Evolutionary conservation across 2,797 vertebrate genomes (phyloP).

Genomic region (Pangasius macronema): DNA sequence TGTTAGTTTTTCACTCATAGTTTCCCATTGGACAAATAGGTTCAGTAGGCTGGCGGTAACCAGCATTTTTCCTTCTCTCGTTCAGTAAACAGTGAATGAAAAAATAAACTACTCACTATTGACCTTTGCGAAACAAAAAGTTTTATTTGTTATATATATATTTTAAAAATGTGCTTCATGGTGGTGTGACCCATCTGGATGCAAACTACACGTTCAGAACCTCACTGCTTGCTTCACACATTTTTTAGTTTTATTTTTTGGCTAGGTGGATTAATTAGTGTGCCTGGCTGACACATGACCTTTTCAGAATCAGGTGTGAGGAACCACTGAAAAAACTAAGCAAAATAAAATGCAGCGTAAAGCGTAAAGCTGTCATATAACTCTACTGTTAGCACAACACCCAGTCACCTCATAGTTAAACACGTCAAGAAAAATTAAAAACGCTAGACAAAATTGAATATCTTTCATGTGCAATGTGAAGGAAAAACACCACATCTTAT

Average conservation of each 20-base stretch:
- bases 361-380: not conserved
- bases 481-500: not conserved
- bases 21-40: conserved; percentile 13
- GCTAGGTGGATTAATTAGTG: not conserved
- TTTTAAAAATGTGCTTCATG: not conserved
- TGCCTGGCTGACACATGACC: not conserved
- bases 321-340: not conserved
- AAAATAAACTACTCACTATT: not conserved
- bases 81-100: not conserved
- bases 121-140: not conserved
- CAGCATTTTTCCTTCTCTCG: not conserved
- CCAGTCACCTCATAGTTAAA: not conserved
- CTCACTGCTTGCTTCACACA: not conserved
- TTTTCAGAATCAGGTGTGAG: not conserved
- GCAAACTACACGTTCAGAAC: not conserved
- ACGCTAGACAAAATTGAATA: not conserved
- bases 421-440: not conserved
- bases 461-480: not conserved
- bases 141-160: not conserved
- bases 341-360: not conserved
- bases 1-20: conserved; percentile 3
- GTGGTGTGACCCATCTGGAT: not conserved
- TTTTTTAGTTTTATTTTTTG: not conserved
- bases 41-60: not conserved
- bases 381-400: not conserved